These are phyloP conservation scores for Telmatherina bonti DNA, from an alignment of 2,797 vertebrate species.

Conservation along the genomic window DNA sequence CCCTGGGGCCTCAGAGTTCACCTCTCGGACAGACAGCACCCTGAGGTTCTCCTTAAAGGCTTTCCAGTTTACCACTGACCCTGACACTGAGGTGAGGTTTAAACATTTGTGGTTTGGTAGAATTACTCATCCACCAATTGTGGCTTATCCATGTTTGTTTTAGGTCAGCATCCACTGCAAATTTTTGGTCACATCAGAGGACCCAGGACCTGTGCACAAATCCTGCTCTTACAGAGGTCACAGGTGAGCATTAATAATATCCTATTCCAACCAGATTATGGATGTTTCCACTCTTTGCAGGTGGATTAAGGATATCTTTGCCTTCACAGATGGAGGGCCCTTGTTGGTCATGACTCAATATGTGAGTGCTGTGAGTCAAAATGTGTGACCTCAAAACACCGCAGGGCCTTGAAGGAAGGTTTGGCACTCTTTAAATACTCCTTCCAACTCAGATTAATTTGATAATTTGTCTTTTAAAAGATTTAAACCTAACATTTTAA, in stretches of 20 bases:
- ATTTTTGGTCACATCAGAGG: conserved; percentile 60
- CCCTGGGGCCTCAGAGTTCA: conserved; percentile 63
- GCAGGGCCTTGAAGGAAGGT: conserved; percentile 71
- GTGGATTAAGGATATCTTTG: conserved; percentile 1
- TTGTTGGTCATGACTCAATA: conserved; percentile 68
- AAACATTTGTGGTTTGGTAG: not conserved
- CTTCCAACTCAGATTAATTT: not conserved
- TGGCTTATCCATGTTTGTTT: not conserved
- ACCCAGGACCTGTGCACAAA: conserved; percentile 67
- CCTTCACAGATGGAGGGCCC: conserved; percentile 73
- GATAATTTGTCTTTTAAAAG: not conserved
- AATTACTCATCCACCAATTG: not conserved
- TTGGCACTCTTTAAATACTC: not conserved
- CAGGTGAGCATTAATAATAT: conserved; percentile 47
- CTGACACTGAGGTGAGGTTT: conserved; percentile 66
- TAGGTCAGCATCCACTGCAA: conserved; percentile 78
- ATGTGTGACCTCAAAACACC: conserved; percentile 66
- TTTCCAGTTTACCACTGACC: conserved; percentile 79
- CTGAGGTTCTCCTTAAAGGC: conserved; percentile 76
- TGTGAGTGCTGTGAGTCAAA: conserved; percentile 80
- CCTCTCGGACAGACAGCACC: conserved; percentile 62
- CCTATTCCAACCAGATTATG: not conserved
- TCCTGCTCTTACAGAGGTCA: conserved; percentile 76
- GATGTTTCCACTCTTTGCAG: not conserved
- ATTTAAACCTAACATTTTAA: not conserved